phyloP scores from a whole-genome alignment of 2,888 invertebrate species.

The Cheilosia grossa region DNA sequence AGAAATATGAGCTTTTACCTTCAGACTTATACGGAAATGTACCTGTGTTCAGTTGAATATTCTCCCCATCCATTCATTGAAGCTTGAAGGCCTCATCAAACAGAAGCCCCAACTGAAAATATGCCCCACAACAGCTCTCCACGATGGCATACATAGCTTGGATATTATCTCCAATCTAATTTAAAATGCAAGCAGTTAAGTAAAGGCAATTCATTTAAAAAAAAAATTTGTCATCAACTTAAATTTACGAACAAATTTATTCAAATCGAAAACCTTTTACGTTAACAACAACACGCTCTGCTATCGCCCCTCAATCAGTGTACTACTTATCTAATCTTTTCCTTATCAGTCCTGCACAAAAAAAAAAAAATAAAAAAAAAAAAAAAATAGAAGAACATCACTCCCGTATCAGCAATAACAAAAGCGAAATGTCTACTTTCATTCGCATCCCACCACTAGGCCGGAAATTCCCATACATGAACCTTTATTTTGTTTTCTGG shows the following conservation, averaged over 20 bases:
- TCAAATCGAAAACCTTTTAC: not conserved
- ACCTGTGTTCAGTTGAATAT: too few species aligned
- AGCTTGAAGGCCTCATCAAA: too few species aligned
- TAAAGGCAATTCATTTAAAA: not conserved
- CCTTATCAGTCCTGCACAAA: conserved; percentile 24
- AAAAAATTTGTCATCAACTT: not conserved
- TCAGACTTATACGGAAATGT: too few species aligned
- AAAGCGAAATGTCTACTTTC: not conserved
- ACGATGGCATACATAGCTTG: not conserved
- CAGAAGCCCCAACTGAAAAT: too few species aligned
- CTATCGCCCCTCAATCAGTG: conserved; percentile 15
- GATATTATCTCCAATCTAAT: not conserved
- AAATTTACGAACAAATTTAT: conserved; percentile 18
- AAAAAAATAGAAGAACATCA: not conserved
- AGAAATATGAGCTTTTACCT: too few species aligned
- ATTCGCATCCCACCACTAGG: not conserved
- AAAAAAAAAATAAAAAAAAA: not conserved
- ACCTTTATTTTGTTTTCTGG: not conserved
- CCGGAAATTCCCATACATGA: conserved; percentile 21
- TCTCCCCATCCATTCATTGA: too few species aligned
- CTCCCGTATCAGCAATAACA: conserved; percentile 11
- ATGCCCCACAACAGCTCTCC: too few species aligned
- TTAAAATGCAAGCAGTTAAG: too few species aligned
- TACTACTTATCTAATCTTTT: conserved; percentile 22
- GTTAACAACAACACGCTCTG: not conserved